Base-by-base conservation (phyloP, 2,888 invertebrate genomes). In the Mesochorus sp. region DNA sequence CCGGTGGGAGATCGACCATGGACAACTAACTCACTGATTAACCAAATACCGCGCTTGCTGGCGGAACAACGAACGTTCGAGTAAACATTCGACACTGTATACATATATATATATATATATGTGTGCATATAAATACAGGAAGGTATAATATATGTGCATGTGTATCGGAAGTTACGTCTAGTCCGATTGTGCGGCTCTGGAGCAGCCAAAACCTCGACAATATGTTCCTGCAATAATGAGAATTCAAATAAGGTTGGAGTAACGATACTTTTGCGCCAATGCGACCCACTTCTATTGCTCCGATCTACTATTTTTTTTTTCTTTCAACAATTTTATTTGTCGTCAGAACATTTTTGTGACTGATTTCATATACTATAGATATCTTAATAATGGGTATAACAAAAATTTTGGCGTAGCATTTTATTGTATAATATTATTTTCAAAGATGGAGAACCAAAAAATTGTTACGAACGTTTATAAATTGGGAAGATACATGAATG, bases 21-120 rank as follows among this genome's bases (percentile, higher is more conserved):
- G 85, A 84, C 86, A 85, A 84, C 84, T 86, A 86, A 88, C 86
- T 86, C 85, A 74, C 86, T 87, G 87, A 88, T 88, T 87, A 87
- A 85, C 85, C 86, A 85, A 86, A 87, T 86, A 84, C 83, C 37
- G 34, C 86, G 82, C 81, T 80, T 37, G 80, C 76, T 84, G 80
- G 82, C 28, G 57, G 19, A 73, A 66, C 73, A 82, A 85, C 84
- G 82, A 85, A 84, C 83, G 84, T 79, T 72, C 82, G 76, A 75
- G 84, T 82, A 86, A 86, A 86, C 85, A 86, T 82, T 83, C 81
- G 76, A 84, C 82, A 83, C 85, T 78, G 83, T 83, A 82, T 49
- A 31, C 61, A 61, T 39, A 26, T 24, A 61, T 26, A 42, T 26
- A 42, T 42, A 44, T n/a, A 44, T 3, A 47, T 1, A 8, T 12